These are phyloP conservation scores for Dynastes grantii DNA, from an alignment of 2,888 invertebrate genomes.

Conservation along the genomic window DNA sequence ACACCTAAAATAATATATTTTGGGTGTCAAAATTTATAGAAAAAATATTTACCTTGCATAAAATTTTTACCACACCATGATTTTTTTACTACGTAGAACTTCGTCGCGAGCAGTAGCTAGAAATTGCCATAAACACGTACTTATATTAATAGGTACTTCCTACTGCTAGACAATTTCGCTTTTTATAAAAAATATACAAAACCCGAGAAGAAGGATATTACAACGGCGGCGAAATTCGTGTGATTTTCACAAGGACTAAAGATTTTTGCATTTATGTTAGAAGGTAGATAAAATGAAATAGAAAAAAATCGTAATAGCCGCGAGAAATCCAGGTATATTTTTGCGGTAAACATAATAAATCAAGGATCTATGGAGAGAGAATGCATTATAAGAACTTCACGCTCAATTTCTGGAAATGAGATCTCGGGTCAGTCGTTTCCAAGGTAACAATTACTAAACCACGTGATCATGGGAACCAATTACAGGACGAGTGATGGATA, in stretches of 20 bases:
- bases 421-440: slow-evolving; percentile 59
- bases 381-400: slow-evolving; percentile 52
- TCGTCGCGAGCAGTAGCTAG: too few relatives aligned
- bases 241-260: slow-evolving; percentile 25
- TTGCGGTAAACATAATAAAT: slow-evolving; percentile 51
- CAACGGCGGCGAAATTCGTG: slow-evolving; percentile 12
- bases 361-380: slow-evolving; percentile 51
- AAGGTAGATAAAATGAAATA: slow-evolving; percentile 42
- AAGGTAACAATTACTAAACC: slow-evolving; percentile 69
- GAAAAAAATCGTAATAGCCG: slow-evolving; percentile 45
- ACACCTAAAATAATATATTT: too few relatives aligned
- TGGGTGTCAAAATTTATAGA: too few relatives aligned
- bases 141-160: too few relatives aligned
- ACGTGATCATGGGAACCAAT: slow-evolving; percentile 71
- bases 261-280: slow-evolving; percentile 39
- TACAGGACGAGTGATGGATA: slow-evolving; percentile 74
- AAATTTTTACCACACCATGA: too few relatives aligned
- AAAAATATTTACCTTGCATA: too few relatives aligned
- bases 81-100: too few relatives aligned
- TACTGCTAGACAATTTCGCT: too few relatives aligned
- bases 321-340: slow-evolving; percentile 50
- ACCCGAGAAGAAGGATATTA: too few relatives aligned
- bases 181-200: too few relatives aligned
- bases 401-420: slow-evolving; percentile 55
- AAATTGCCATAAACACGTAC: too few relatives aligned